A percentile compares a stretch with the other conserved stretches of the same genome.
These are phyloP conservation scores for Aplocera efformata DNA, from an alignment of 2,888 invertebrate species.

Conservation along the genomic window DNA sequence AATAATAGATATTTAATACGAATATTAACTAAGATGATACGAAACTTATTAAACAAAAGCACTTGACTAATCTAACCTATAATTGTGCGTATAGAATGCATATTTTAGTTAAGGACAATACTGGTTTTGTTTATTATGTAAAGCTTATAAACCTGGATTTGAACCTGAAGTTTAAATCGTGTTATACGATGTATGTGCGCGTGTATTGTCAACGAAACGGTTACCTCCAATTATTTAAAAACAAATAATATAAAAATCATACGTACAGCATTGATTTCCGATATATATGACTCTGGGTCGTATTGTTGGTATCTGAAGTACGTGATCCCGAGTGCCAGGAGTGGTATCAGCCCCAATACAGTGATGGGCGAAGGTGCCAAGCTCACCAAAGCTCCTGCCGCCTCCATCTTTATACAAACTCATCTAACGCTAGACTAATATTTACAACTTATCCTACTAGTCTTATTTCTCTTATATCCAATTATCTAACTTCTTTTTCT, in stretches of 20 bases:
- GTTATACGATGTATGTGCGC: no score
- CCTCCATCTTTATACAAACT: constrained; percentile 66
- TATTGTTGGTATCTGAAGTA: constrained; percentile 89
- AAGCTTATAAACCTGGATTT: no score
- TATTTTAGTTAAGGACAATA: no score
- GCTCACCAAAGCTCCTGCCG: constrained; percentile 77
- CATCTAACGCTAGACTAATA: constrained; percentile 71
- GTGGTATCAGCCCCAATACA: constrained; percentile 87
- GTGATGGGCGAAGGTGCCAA: constrained; percentile 83
- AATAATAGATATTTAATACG: no score
- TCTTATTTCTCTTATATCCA: constrained; percentile 81
- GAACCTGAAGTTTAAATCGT: no score
- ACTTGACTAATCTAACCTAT: no score
- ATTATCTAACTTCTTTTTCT: constrained; percentile 79
- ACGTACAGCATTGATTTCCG: constrained; percentile 86
- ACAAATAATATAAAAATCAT: neutral
- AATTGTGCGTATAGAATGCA: no score
- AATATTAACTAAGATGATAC: no score
- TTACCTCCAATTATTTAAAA: no score
- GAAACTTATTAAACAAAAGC: no score
- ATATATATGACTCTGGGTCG: constrained; percentile 90
- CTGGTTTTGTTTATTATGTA: no score
- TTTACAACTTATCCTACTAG: constrained; percentile 73
- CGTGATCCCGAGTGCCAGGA: constrained; percentile 89
- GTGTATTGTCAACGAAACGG: no score